phyloP scores from a whole-genome alignment of 1,140 invertebrate species.

The Apis florea region DNA sequence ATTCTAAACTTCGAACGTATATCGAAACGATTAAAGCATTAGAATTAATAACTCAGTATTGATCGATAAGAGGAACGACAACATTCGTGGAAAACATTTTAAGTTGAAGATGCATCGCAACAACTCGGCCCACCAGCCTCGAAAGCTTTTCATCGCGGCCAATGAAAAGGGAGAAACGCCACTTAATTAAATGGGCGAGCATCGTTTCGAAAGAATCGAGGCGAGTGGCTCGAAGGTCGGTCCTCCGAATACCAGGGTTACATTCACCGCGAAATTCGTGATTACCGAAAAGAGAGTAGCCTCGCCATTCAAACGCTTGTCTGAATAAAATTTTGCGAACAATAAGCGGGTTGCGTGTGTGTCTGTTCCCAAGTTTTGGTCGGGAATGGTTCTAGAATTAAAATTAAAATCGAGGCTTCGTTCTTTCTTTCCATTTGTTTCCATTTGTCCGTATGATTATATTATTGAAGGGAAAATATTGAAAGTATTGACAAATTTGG shows the following conservation, averaged over 20 bases:
- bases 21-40: too few species aligned
- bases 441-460: too few species aligned
- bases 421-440: background rate
- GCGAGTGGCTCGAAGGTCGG: constrained; percentile 49
- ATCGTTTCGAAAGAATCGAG: constrained; percentile 56
- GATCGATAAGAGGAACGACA: too few species aligned
- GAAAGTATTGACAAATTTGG: too few species aligned
- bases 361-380: background rate
- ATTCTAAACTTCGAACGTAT: too few species aligned
- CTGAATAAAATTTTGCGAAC: constrained; percentile 13
- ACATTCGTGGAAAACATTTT: background rate
- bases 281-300: constrained; percentile 13
- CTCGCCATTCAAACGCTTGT: constrained; percentile 3
- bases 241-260: constrained; percentile 36
- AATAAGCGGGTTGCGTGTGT: background rate
- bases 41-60: too few species aligned
- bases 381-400: background rate
- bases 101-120: constrained; percentile 29
- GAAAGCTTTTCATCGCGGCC: constrained; percentile 46
- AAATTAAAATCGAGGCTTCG: background rate
- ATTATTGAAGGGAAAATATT: too few species aligned
- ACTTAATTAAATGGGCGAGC: constrained; percentile 63
- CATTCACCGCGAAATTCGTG: constrained; percentile 50
- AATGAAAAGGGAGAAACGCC: constrained; percentile 48
- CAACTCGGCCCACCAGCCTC: constrained; percentile 4